Conservation (phyloP, 2,797 vertebrate genomes). For the Alectoris magna region DNA sequence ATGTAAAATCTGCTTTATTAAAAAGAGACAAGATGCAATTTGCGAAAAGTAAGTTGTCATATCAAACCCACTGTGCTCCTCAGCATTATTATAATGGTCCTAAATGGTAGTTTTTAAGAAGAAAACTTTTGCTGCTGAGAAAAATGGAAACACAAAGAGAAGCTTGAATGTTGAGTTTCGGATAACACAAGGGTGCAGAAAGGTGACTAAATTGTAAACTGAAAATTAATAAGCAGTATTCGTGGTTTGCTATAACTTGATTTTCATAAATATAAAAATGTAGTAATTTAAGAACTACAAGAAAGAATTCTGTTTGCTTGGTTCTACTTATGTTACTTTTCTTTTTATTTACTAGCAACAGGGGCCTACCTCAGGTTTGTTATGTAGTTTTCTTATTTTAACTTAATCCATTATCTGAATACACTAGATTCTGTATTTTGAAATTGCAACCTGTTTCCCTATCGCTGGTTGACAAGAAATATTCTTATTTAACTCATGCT, state of each 20-base stretch:
- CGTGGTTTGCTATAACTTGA: neutral
- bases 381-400: neutral
- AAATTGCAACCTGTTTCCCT: neutral
- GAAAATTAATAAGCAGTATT: neutral
- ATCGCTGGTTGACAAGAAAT: neutral
- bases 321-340: neutral
- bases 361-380: neutral
- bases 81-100: neutral
- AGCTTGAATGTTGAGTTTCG: neutral
- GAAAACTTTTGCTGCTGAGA: neutral
- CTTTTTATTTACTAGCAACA: neutral
- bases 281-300: neutral
- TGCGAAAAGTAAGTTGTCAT: neutral
- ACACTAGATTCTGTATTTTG: neutral
- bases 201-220: neutral
- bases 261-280: neutral
- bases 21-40: neutral
- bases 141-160: neutral
- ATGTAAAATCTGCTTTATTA: neutral
- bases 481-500: neutral
- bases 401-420: neutral
- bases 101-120: neutral
- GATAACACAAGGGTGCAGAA: neutral
- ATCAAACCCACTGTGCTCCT: neutral
- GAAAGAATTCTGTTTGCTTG: neutral